These are phyloP conservation scores for Lycocerus yunnanus DNA, from an alignment of 2,888 invertebrate genomes.

Conservation along the genomic window DNA sequence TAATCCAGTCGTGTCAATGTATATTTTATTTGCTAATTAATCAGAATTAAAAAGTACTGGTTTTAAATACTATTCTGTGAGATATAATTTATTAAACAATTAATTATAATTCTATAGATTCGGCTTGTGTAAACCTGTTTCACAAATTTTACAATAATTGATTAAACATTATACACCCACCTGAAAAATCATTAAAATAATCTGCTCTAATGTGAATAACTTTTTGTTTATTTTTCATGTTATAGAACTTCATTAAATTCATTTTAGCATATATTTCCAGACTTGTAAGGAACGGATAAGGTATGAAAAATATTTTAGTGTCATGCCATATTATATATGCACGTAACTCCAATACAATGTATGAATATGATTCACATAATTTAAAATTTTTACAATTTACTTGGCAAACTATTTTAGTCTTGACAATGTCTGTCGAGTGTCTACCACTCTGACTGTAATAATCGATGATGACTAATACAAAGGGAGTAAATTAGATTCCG, in stretches of 20 bases:
- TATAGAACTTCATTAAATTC: background rate
- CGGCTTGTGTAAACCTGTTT: background rate
- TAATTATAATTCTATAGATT: background rate
- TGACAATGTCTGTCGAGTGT: background rate
- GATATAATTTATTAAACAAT: background rate
- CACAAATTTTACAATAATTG: background rate
- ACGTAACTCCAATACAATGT: no score
- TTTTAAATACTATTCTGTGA: background rate
- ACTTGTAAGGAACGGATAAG: background rate
- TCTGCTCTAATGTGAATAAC: background rate
- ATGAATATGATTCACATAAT: no score
- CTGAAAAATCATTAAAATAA: background rate
- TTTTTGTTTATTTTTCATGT: background rate
- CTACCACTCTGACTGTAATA: background rate
- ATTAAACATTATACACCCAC: background rate
- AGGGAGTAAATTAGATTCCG: slow-evolving; percentile 17
- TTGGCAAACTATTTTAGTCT: background rate
- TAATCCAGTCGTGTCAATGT: background rate
- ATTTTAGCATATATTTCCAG: no score
- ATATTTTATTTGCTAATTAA: background rate
- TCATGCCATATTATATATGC: background rate
- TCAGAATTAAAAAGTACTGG: background rate
- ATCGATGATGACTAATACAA: slow-evolving; percentile 12
- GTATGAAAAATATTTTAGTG: background rate
- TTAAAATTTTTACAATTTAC: background rate